These are phyloP conservation scores for Agapetus fuscipes DNA, from an alignment of 2,888 invertebrate species.

Conservation along the genomic window DNA sequence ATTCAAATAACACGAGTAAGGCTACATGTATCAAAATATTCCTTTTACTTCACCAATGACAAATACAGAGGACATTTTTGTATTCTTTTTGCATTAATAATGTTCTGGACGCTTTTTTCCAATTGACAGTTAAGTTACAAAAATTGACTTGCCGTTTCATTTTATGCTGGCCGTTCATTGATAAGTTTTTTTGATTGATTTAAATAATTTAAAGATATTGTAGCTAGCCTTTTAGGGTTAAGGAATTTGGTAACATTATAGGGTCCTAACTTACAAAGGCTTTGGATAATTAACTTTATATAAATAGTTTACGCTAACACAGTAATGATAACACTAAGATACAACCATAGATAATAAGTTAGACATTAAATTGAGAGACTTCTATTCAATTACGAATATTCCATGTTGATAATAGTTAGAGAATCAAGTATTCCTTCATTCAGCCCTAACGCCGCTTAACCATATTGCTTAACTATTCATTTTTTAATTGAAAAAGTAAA, in stretches of 20 bases:
- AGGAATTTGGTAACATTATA: conserved; percentile 17
- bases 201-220: background rate
- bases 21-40: too few species aligned
- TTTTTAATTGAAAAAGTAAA: too few species aligned
- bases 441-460: too few species aligned
- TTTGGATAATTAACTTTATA: conserved; percentile 19
- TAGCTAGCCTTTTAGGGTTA: conserved; percentile 6
- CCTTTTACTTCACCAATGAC: too few species aligned
- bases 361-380: conserved; percentile 6
- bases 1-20: too few species aligned
- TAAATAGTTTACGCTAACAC: conserved; percentile 13
- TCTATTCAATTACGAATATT: background rate
- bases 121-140: conserved; percentile 1
- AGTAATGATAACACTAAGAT: conserved; percentile 14
- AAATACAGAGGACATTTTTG: too few species aligned
- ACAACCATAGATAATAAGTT: conserved; percentile 16
- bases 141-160: background rate
- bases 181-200: background rate
- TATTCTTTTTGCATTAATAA: too few species aligned
- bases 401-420: too few species aligned
- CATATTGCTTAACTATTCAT: too few species aligned
- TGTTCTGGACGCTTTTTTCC: background rate
- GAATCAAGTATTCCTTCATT: too few species aligned
- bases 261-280: conserved; percentile 21
- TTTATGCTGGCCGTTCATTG: background rate